Base-by-base conservation (phyloP, 2,888 invertebrate genomes). In the Galerucella calmariensis region DNA sequence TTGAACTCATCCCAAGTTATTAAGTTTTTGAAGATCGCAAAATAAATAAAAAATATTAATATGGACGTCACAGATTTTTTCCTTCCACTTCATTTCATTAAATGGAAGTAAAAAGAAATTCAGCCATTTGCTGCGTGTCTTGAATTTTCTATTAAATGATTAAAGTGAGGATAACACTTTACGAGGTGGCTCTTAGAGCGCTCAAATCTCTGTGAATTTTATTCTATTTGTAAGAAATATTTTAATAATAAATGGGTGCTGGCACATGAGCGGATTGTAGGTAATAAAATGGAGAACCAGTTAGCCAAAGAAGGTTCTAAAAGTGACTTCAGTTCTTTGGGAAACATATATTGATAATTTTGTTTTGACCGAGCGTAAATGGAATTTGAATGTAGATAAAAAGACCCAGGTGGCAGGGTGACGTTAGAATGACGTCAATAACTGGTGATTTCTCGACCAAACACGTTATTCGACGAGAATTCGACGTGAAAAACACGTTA, bases 71-170 rank as follows among this genome's bases (percentile, higher is more conserved):
- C 72, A 72, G 44, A 67, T 67, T 67, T 67, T 72, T 70, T 24
- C 24, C 24, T 46, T 53, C 35, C 16, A 12, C 58, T 66, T 67
- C 59, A 70, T 70, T 74, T 61, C 70, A 67, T 71, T 74, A 67
- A 41, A 53, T n/a, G 41, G 53, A 59, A 58, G 61, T 2, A 67
- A 35, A 58, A 70, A 63, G 74, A 74, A 62, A 74, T 35, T 62
- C n/a, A 14, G 62, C 14, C 53, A 12, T 46, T 14, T 27, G 67
- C 58, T 63, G 20, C 71, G 74, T 74, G 74, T 62, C 67, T 56
- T 12, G 74, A 71, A 74, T 74, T 46, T 71, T 70, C 70, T 74
- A 71, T 74, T 68, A 63, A 59, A 71, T 74, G 67, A 74, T 71
- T 61, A 61, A 71, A 68, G 63, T 62, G 71, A 71, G 63, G 70